A percentile compares a stretch with the other conserved stretches of the same genome.
Evolutionary conservation across 2,113 vertebrate species (phyloP).

Genomic region (Pelobates fuscus): DNA sequence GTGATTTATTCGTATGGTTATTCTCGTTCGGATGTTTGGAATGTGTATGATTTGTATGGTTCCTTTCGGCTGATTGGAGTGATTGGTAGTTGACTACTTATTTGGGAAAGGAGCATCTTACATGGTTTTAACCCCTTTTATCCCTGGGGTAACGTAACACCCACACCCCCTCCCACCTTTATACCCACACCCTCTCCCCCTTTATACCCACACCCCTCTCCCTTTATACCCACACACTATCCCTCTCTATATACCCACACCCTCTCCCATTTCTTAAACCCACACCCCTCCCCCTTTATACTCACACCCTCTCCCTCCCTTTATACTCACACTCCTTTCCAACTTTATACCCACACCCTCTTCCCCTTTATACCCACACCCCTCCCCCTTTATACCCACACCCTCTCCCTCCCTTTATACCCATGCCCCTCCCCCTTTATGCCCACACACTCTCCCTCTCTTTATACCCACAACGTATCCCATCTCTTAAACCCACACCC

Average conservation of each 20-base stretch:
- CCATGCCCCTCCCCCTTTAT: background rate
- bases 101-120: too few species aligned
- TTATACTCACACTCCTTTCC: background rate
- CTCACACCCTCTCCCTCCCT: background rate
- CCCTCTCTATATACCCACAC: background rate
- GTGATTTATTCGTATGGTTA: too few species aligned
- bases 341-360: background rate
- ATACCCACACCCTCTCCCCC: background rate
- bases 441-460: background rate
- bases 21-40: too few species aligned
- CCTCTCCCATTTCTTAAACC: background rate
- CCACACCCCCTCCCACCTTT: background rate
- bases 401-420: background rate
- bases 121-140: too few species aligned
- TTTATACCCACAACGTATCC: background rate
- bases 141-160: too few species aligned
- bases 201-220: background rate
- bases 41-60: too few species aligned
- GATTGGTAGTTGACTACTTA: too few species aligned
- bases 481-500: background rate
- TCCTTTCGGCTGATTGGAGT: too few species aligned
- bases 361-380: background rate
- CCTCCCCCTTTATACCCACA: background rate
- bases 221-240: background rate
- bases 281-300: background rate